A percentile compares a stretch with the other conserved stretches of the same genome.
Evolutionary conservation across 2,113 vertebrate genomes (phyloP).

Genomic region (Ginglymostoma cirratum): DNA sequence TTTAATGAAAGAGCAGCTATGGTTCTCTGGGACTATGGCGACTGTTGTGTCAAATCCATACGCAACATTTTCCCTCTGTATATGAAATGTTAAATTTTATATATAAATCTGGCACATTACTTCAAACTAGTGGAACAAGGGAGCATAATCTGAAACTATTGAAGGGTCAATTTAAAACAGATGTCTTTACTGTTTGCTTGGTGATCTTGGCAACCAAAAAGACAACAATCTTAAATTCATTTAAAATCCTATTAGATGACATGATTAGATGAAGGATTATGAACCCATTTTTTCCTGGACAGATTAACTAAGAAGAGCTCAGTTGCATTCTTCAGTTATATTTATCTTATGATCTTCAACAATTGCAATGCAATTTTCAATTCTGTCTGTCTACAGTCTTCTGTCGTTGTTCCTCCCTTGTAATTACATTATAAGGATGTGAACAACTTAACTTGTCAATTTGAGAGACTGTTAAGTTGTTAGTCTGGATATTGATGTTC

Average conservation of each 20-base stretch:
- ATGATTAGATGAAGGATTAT: background rate
- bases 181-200: background rate
- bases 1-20: no score
- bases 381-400: background rate
- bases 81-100: background rate
- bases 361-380: background rate
- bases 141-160: background rate
- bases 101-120: background rate
- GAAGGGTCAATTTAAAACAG: background rate
- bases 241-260: conserved; percentile 9
- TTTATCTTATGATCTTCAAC: conserved; percentile 16
- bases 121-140: background rate
- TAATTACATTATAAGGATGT: conserved; percentile 23
- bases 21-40: no score
- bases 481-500: background rate
- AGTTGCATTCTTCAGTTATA: background rate
- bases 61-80: no score
- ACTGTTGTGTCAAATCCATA: no score
- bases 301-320: background rate
- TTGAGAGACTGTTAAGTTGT: background rate
- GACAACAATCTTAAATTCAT: background rate
- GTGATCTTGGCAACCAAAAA: background rate
- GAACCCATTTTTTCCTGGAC: background rate
- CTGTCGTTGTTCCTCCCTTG: background rate
- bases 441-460: conserved; percentile 28